Evolutionary conservation across 1,140 invertebrate genomes (phyloP).

Genomic region (Choristoneura fumiferana): DNA sequence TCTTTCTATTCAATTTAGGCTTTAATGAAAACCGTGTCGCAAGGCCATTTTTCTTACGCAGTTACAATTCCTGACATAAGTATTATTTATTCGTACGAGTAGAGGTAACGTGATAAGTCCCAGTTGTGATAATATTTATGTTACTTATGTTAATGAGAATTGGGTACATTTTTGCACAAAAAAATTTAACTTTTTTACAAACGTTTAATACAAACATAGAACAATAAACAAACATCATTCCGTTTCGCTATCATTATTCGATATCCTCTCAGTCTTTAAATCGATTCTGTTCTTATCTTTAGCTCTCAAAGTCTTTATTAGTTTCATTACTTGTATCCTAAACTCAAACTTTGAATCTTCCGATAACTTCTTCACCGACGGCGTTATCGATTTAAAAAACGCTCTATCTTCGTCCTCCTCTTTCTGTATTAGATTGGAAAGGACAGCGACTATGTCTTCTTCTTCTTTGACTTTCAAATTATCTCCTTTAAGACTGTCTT

Average conservation of each 20-base stretch:
- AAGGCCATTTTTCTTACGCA: too few species aligned
- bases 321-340: conserved; percentile 16
- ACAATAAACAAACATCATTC: conserved; percentile 6
- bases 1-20: too few species aligned
- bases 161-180: too few species aligned
- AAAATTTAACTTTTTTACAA: too few species aligned
- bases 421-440: conserved; percentile 18
- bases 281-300: neutral
- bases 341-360: conserved; percentile 13
- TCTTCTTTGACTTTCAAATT: neutral
- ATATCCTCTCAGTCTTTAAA: neutral
- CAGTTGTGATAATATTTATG: too few species aligned
- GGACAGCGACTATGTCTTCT: conserved; percentile 6
- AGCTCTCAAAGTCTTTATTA: conserved; percentile 9
- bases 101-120: too few species aligned
- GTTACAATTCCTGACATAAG: too few species aligned
- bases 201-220: neutral
- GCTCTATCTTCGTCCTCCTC: conserved; percentile 20
- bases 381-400: conserved; percentile 21
- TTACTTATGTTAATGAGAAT: too few species aligned
- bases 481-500: neutral
- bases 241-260: neutral
- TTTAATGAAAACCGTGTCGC: too few species aligned
- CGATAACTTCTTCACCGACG: conserved; percentile 5
- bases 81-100: too few species aligned